A percentile compares a stretch with the other conserved stretches of the same genome.
Evolutionary conservation across 2,113 vertebrate species (phyloP).

Genomic region (Coreoperca whiteheadi): DNA sequence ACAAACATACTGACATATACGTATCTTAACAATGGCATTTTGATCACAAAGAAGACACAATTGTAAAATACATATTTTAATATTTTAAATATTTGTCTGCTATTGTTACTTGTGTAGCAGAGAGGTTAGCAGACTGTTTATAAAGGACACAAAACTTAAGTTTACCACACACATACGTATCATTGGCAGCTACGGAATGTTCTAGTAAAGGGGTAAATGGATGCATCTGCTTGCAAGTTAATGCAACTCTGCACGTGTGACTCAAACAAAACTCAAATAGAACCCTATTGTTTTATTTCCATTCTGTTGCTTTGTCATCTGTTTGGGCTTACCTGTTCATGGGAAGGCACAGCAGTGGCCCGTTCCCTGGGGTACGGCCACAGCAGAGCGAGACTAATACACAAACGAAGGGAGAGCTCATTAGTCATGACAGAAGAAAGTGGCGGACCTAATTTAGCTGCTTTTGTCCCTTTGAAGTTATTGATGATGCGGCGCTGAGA

Average conservation of each 20-base stretch:
- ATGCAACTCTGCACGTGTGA: constrained; percentile 26
- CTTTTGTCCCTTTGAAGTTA: constrained; percentile 82
- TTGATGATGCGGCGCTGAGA: constrained; percentile 77
- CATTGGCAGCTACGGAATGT: constrained; percentile 6
- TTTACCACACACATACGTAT: not conserved
- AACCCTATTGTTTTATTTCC: constrained; percentile 72
- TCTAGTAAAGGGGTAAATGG: constrained; percentile 10
- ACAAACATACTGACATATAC: not conserved
- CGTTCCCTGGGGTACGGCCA: constrained; percentile 75
- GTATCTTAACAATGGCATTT: not conserved
- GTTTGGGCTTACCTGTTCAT: constrained; percentile 78
- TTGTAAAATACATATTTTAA: not conserved
- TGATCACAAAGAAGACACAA: not conserved
- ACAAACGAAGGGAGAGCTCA: constrained; percentile 79
- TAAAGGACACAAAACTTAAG: not conserved
- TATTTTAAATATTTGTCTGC: not conserved
- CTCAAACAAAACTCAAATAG: constrained; percentile 56
- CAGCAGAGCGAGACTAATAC: constrained; percentile 81
- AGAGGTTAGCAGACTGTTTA: not conserved
- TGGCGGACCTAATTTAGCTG: constrained; percentile 81
- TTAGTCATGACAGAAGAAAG: constrained; percentile 82
- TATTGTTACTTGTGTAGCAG: not conserved
- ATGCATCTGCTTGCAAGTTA: constrained; percentile 21
- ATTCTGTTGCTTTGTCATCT: constrained; percentile 69
- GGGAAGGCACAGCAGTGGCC: constrained; percentile 71